A percentile compares a stretch with the other conserved stretches of the same genome.
Conservation (phyloP, 2,797 vertebrate genomes). For the Linurgus olivaceus region DNA sequence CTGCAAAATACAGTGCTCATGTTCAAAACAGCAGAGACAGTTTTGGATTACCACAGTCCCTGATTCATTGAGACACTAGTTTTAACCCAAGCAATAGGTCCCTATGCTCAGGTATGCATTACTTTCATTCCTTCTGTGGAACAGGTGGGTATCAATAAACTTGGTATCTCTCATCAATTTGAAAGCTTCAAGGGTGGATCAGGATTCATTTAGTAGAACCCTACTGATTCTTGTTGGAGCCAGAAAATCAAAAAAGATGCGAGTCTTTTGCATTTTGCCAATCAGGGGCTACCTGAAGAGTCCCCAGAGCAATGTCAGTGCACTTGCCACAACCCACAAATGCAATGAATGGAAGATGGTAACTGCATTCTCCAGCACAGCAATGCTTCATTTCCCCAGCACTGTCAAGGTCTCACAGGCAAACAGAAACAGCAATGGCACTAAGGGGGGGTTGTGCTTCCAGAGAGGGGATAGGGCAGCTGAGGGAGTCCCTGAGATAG, state of each 20-base stretch:
- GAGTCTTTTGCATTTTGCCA: not conserved
- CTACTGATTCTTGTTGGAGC: not conserved
- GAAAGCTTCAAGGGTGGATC: not conserved
- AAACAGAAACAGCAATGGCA: not conserved
- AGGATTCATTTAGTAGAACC: not conserved
- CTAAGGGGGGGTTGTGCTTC: rapidly evolving
- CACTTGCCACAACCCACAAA: not conserved
- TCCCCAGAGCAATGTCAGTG: not conserved
- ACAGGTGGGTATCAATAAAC: not conserved
- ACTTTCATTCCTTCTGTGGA: not conserved
- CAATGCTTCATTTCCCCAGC: not conserved
- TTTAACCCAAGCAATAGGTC: not conserved
- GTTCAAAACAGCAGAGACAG: not conserved
- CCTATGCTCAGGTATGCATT: not conserved
- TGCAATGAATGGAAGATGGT: not conserved
- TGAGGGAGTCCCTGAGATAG: not conserved
- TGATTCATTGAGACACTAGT: not conserved
- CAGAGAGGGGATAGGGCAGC: not conserved
- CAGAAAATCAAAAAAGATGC: not conserved
- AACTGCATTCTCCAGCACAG: not conserved
- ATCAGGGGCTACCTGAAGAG: not conserved
- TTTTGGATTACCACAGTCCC: not conserved
- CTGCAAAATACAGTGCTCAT: not conserved
- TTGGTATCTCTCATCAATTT: not conserved
- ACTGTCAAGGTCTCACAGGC: not conserved